A percentile compares a stretch with the other conserved stretches of the same genome.
Evolutionary conservation across 2,113 vertebrate genomes (phyloP).

Genomic region (Nerophis lumbriciformis): DNA sequence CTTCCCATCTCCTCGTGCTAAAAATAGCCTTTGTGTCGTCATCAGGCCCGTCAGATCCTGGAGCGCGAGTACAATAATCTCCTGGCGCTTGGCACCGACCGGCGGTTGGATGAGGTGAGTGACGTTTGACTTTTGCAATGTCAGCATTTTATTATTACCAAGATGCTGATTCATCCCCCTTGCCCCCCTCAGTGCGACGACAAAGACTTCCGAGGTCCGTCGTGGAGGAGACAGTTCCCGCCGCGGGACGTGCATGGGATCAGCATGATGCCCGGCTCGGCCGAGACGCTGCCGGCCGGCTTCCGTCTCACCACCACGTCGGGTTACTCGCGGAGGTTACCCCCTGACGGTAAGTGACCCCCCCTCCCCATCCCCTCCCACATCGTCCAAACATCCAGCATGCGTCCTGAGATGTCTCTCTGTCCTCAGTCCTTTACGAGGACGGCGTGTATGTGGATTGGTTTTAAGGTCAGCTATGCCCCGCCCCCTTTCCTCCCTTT

Average conservation of each 20-base stretch:
- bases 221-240: slow-evolving; percentile 95
- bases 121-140: neutral
- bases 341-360: slow-evolving; percentile 79
- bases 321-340: slow-evolving; percentile 86
- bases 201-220: slow-evolving; percentile 88
- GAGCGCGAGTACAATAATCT: slow-evolving; percentile 99
- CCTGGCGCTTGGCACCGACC: slow-evolving; percentile 94
- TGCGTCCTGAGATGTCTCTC: slow-evolving; percentile 44
- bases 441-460: slow-evolving; percentile 77
- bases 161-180: too few relatives aligned
- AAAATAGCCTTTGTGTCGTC: slow-evolving; percentile 30
- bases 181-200: slow-evolving; percentile 75
- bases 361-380: neutral
- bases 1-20: slow-evolving; percentile 16
- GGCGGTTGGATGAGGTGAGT: slow-evolving; percentile 93
- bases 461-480: slow-evolving; percentile 75
- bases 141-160: neutral
- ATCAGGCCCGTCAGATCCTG: slow-evolving; percentile 95
- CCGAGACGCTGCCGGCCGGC: slow-evolving; percentile 93
- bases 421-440: slow-evolving; percentile 74
- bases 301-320: slow-evolving; percentile 93
- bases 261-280: slow-evolving; percentile 98
- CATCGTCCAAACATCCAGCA: neutral
- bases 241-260: slow-evolving; percentile 92
- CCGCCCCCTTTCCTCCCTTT: slow-evolving; percentile 5